Percentiles rank a stretch among this genome's conserved stretches.
Conservation (phyloP, 2,888 invertebrate species). For the Agrotis segetum region DNA sequence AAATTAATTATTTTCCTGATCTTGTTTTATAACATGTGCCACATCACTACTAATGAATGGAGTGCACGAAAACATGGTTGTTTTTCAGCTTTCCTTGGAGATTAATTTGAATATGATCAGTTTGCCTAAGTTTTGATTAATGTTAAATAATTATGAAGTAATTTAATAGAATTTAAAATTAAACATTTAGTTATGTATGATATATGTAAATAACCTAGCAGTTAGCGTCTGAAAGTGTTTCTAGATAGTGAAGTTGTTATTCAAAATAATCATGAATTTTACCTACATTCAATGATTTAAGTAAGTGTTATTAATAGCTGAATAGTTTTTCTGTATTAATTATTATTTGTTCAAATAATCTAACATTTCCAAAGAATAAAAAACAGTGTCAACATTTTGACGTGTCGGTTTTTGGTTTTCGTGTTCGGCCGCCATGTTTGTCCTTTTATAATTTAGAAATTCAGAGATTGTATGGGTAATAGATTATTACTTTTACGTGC, state of each 20-base stretch:
- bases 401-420: slow-evolving; percentile 88
- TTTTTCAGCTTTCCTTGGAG: slow-evolving; percentile 88
- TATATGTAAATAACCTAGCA: slow-evolving; percentile 84
- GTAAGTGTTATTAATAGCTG: slow-evolving; percentile 78
- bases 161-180: slow-evolving; percentile 68
- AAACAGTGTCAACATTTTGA: slow-evolving; percentile 82
- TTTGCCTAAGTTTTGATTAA: slow-evolving; percentile 71
- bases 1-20: slow-evolving; percentile 22
- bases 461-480: slow-evolving; percentile 65
- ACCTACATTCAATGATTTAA: slow-evolving; percentile 82
- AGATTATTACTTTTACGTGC: slow-evolving; percentile 37
- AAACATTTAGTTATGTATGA: slow-evolving; percentile 72
- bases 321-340: slow-evolving; percentile 60
- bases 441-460: slow-evolving; percentile 83
- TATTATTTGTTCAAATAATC: slow-evolving; percentile 39
- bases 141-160: slow-evolving; percentile 70
- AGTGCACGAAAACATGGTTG: slow-evolving; percentile 89
- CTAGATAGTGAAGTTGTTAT: slow-evolving; percentile 80
- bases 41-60: slow-evolving; percentile 74
- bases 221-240: slow-evolving; percentile 83
- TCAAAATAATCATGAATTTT: slow-evolving; percentile 83
- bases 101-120: slow-evolving; percentile 77
- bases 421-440: slow-evolving; percentile 90
- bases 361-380: slow-evolving; percentile 56
- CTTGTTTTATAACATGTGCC: neutral